Conservation (phyloP, 2,113 vertebrate species). For the Oreamnos americanus region DNA sequence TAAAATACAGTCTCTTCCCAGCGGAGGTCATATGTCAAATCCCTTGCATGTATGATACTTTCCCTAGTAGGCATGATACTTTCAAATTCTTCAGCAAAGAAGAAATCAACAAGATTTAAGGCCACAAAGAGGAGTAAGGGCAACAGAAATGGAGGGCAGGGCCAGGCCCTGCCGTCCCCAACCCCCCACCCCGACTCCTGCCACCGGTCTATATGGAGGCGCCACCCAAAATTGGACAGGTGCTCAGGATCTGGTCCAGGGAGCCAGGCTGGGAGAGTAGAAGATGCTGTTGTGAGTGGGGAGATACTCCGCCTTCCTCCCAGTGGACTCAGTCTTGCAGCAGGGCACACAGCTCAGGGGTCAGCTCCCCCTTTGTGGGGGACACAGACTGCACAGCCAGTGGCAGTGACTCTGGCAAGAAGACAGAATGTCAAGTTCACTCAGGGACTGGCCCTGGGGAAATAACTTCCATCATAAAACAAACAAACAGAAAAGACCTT, state of each 20-base stretch:
- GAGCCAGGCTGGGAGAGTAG: neutral
- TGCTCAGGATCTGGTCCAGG: neutral
- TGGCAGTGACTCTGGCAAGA: neutral
- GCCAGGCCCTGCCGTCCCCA: fast-evolving
- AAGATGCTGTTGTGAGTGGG: fast-evolving
- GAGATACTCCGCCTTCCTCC: neutral
- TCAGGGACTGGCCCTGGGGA: neutral
- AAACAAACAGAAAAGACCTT: neutral
- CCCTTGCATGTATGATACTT: neutral
- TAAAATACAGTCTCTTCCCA: neutral
- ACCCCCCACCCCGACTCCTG: fast-evolving
- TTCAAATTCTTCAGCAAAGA: neutral
- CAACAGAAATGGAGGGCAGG: neutral
- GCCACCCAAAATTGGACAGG: neutral
- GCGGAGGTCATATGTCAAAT: neutral
- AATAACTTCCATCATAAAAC: neutral
- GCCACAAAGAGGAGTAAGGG: neutral
- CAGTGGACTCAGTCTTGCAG: neutral
- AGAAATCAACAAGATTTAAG: neutral
- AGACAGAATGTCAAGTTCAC: neutral
- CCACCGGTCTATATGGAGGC: fast-evolving
- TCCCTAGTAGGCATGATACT: neutral
- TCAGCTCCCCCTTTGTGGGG: neutral
- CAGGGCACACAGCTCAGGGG: neutral
- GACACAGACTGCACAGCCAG: too few relatives aligned